A percentile compares a stretch with the other conserved stretches of the same genome.
phyloP scores from a whole-genome alignment of 2,113 vertebrate genomes.

The Petaurus breviceps region DNA sequence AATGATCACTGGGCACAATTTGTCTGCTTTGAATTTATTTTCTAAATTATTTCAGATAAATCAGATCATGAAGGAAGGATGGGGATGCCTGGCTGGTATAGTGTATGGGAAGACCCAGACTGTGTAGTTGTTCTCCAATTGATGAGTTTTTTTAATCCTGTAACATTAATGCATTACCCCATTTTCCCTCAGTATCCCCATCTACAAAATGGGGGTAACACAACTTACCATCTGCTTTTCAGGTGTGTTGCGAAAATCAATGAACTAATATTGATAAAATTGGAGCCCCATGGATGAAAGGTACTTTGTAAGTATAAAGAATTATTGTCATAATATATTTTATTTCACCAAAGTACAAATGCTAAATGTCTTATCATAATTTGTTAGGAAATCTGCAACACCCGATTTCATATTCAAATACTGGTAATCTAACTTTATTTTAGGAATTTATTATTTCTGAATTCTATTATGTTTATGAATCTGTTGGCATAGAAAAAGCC shows the following conservation, averaged over 20 bases:
- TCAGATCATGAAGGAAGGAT: constrained; percentile 3
- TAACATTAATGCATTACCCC: constrained; percentile 28
- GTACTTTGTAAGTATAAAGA: constrained; percentile 81
- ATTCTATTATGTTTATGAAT: constrained; percentile 73
- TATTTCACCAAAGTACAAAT: constrained; percentile 67
- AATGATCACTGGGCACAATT: constrained; percentile 12
- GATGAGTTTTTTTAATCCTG: constrained; percentile 3
- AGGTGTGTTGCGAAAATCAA: constrained; percentile 82
- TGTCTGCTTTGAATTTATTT: background rate
- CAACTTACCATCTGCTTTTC: constrained; percentile 81
- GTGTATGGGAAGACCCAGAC: background rate
- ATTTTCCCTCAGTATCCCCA: constrained; percentile 63
- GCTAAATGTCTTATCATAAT: constrained; percentile 73
- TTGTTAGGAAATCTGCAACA: constrained; percentile 72
- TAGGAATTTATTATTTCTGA: constrained; percentile 76
- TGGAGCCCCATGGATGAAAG: constrained; percentile 82
- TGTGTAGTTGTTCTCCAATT: background rate
- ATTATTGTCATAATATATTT: constrained; percentile 74
- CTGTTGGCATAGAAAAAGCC: constrained; percentile 67
- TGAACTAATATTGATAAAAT: constrained; percentile 82
- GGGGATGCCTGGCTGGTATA: background rate
- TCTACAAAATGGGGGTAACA: constrained; percentile 78
- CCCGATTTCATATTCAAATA: constrained; percentile 74
- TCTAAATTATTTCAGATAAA: constrained; percentile 5
- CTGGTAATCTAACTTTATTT: constrained; percentile 79